Evolutionary conservation across 2,888 invertebrate species (phyloP).

Genomic region (Epistrophe grossulariae): DNA sequence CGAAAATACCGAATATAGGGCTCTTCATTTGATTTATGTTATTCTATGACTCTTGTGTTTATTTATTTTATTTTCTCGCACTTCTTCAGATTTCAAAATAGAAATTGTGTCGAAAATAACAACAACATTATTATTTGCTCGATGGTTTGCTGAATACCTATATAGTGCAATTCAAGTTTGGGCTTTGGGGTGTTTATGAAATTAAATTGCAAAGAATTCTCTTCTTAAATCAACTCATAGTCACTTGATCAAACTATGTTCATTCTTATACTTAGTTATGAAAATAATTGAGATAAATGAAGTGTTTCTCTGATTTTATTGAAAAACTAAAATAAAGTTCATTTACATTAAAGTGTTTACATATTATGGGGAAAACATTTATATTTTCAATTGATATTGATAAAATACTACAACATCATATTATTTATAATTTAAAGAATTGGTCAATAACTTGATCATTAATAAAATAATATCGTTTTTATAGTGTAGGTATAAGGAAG

Average conservation of each 20-base stretch:
- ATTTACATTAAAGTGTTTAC: no score
- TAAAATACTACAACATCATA: no score
- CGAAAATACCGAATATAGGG: slow-evolving; percentile 52
- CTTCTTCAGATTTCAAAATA: slow-evolving; percentile 50
- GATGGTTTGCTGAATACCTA: slow-evolving; percentile 4
- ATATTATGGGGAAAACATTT: no score
- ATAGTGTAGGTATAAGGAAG: no score
- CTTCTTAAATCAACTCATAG: not conserved
- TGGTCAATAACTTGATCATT: no score
- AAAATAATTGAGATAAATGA: not conserved
- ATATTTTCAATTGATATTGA: no score
- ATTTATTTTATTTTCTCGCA: slow-evolving; percentile 17
- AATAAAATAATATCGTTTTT: no score
- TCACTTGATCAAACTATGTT: not conserved
- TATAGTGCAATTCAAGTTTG: not conserved
- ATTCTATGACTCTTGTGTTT: not conserved
- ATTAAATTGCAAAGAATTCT: not conserved
- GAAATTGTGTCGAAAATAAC: slow-evolving; percentile 30
- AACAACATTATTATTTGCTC: not conserved
- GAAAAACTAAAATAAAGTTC: not conserved
- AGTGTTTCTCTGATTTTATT: not conserved
- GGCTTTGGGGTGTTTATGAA: not conserved
- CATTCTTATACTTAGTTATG: not conserved
- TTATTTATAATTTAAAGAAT: no score
- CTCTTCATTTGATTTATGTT: slow-evolving; percentile 13